Base-by-base conservation (phyloP, 2,113 vertebrate species). In the Arvicanthis niloticus region DNA sequence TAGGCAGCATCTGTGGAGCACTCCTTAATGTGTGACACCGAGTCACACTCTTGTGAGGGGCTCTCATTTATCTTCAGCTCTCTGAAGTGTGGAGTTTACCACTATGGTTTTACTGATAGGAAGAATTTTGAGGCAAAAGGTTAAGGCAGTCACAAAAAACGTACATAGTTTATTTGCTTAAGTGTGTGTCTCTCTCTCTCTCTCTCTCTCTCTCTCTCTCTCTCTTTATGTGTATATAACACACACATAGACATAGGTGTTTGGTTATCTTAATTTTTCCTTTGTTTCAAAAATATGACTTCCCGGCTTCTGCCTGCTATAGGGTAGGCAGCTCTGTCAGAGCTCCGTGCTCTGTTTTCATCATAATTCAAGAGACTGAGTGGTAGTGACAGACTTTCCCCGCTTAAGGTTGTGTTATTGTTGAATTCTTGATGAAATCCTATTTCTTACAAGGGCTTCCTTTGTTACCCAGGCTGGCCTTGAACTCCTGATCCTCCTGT, bases 101-200 rank as follows among this genome's bases (percentile, higher is more conserved):
- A 24, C 73, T 96, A 70, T 26, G 53, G 42, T 89, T 89, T 91
- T 62, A 26, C n/a, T 87, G 42, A 65, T 82, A 75, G 51, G 65
- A 62, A 62, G 70, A 68, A 65, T 26, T 24, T 6, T 53, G 84
- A 92, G n/a, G 13, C 65, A n/a, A 42, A 73, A n/a, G 16, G 77
- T 73, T 62, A 91, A 91, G 40, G 17, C 45, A 48, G 68, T 96
- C 91, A 8, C 3, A 26, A 31, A 24, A 53, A 68, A 16, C 7
- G 67, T 51, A 62, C 1, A 12, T 6, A 24, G 75, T 24, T 58
- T 78, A 34, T 48, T 53, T 65, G 81, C 42, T 53, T 88, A 37
- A 56, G 26, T 37, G 6, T 13, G 3, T 53, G 16, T 58, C 16
- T 53, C 6, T 77, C 45, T 53, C 29, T 31, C 26, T 37, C 5